Conservation (phyloP, 2,888 invertebrate genomes). For the Pandemis corylana region DNA sequence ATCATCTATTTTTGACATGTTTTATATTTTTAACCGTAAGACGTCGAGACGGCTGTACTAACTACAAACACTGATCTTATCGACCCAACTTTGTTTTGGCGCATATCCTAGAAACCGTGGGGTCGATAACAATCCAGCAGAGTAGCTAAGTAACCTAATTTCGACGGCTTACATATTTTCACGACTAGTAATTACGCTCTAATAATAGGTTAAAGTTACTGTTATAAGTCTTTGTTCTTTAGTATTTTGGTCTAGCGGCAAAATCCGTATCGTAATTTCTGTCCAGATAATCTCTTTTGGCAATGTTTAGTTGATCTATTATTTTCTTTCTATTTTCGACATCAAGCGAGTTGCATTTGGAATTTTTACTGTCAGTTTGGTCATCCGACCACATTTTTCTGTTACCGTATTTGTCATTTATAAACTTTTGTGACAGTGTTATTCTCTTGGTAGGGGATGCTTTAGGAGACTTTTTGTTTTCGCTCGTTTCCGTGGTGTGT, state of each 20-base stretch:
- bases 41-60: conserved; percentile 34
- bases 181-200: conserved; percentile 59
- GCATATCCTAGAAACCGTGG: conserved; percentile 64
- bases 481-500: conserved; percentile 70
- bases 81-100: conserved; percentile 63
- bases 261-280: conserved; percentile 66
- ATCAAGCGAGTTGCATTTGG: conserved; percentile 66
- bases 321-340: conserved; percentile 73
- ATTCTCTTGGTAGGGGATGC: conserved; percentile 70
- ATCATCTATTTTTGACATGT: conserved; percentile 91
- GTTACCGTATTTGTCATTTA: conserved; percentile 83
- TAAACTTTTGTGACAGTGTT: conserved; percentile 81
- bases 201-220: conserved; percentile 31
- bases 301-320: conserved; percentile 69
- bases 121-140: conserved; percentile 62
- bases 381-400: conserved; percentile 80
- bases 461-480: conserved; percentile 73
- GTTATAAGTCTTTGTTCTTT: conserved; percentile 44
- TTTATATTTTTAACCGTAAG: conserved; percentile 32
- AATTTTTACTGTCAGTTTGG: conserved; percentile 65
- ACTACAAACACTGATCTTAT: conserved; percentile 52
- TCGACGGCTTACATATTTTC: conserved; percentile 59
- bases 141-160: conserved; percentile 62
- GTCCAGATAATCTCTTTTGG: conserved; percentile 67
- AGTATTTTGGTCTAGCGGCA: conserved; percentile 59